Conservation (phyloP, 2,888 invertebrate species). For the Drosophila falleni region DNA sequence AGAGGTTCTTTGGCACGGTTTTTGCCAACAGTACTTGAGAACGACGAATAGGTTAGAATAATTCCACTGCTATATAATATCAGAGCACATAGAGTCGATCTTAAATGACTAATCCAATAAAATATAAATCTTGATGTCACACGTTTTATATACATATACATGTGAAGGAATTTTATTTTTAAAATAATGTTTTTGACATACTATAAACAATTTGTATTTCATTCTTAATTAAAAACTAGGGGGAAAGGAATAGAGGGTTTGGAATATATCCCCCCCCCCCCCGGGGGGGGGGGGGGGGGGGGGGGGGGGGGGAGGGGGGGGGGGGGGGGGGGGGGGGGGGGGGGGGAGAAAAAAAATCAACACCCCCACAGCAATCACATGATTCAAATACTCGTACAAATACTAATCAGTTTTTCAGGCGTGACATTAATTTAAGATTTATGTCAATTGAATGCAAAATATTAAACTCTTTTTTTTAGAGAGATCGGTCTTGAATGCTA, state of each 20-base stretch:
- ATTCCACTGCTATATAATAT: conserved; percentile 13
- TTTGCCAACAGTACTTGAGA: conserved; percentile 14
- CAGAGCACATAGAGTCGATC: background rate
- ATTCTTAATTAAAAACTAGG: too few relatives aligned
- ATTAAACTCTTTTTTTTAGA: conserved; percentile 17
- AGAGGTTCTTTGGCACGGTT: conserved; percentile 29
- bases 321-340: too few relatives aligned
- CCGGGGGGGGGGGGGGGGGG: too few relatives aligned
- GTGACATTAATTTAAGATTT: conserved; percentile 35
- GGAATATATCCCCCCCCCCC: too few relatives aligned
- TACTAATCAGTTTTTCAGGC: conserved; percentile 24
- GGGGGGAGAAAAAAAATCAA: too few relatives aligned
- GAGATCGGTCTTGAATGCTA: conserved; percentile 1
- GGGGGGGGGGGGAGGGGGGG: too few relatives aligned
- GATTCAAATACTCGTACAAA: conserved; percentile 10
- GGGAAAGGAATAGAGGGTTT: too few relatives aligned
- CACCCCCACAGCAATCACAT: conserved; percentile 35
- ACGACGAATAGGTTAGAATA: background rate
- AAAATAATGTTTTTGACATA: too few relatives aligned
- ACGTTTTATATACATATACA: background rate
- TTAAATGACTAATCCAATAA: background rate
- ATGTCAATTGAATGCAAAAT: conserved; percentile 38
- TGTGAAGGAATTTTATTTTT: too few relatives aligned
- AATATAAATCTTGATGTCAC: background rate
- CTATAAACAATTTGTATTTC: background rate